A percentile compares a stretch with the other conserved stretches of the same genome.
Conservation (phyloP, 1,140 invertebrate species). For the Drosophila biarmipes region DNA sequence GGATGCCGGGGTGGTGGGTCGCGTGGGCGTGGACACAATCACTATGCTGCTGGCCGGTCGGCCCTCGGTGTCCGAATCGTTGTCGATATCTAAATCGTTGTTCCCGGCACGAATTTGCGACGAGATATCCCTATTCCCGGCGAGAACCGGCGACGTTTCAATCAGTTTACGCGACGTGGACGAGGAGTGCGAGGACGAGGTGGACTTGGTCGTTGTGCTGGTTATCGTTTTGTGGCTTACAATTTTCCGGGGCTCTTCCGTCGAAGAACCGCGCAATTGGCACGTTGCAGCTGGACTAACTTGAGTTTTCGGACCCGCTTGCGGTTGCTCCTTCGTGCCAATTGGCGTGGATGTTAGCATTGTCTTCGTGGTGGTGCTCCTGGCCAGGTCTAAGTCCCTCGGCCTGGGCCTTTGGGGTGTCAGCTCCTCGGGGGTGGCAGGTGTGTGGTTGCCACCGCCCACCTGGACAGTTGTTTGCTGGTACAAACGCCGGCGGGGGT, state of each 20-base stretch:
- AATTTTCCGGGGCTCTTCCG: constrained; percentile 82
- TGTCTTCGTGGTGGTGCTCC: constrained; percentile 62
- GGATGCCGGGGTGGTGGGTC: constrained; percentile 44
- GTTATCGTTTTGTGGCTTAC: constrained; percentile 80
- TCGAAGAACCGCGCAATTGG: constrained; percentile 83
- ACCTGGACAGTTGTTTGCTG: constrained; percentile 71
- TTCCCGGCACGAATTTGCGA: constrained; percentile 58
- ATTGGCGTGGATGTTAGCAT: constrained; percentile 71
- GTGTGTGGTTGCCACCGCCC: constrained; percentile 68
- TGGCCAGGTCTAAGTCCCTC: constrained; percentile 61
- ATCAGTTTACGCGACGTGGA: constrained; percentile 70
- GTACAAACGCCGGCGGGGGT: constrained; percentile 73
- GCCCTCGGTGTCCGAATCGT: constrained; percentile 82
- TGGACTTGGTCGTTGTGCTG: constrained; percentile 51
- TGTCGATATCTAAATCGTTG: constrained; percentile 52
- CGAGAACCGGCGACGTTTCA: constrained; percentile 33
- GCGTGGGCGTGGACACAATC: constrained; percentile 71
- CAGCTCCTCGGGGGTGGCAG: constrained; percentile 25
- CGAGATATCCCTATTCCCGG: constrained; percentile 47
- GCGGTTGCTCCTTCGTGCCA: constrained; percentile 82
- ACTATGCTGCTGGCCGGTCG: constrained; percentile 74
- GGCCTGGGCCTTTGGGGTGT: constrained; percentile 50
- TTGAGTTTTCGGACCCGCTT: constrained; percentile 51
- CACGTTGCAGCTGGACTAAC: constrained; percentile 76
- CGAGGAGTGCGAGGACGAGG: constrained; percentile 26